Percentiles rank a stretch among this genome's conserved stretches.
Evolutionary conservation across 1,140 invertebrate species (phyloP).

Genomic region (Megalopta genalis): DNA sequence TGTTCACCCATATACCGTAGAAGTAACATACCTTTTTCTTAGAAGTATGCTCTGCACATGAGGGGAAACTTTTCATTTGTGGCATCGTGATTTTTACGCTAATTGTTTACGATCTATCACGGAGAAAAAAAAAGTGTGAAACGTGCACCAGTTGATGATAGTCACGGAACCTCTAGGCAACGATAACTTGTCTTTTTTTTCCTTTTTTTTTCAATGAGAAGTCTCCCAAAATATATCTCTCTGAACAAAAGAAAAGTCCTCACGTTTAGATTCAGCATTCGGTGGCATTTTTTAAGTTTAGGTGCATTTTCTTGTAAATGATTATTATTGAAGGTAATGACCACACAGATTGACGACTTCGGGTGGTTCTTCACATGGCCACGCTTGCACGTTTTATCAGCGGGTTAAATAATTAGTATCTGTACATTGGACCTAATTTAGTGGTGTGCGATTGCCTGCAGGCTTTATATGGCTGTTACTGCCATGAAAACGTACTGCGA

Average conservation of each 20-base stretch:
- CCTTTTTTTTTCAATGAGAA: conserved; percentile 45
- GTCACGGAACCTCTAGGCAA: conserved; percentile 13
- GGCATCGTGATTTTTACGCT: conserved; percentile 5
- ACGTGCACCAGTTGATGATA: conserved; percentile 6
- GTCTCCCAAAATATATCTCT: conserved; percentile 48
- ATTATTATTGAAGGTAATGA: conserved; percentile 54
- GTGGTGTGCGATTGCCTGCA: conserved; percentile 75
- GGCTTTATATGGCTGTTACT: conserved; percentile 59
- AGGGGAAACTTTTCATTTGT: conserved; percentile 59
- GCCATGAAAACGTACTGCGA: conserved; percentile 52
- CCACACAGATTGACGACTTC: conserved; percentile 54
- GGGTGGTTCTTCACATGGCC: conserved; percentile 46
- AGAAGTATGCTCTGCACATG: conserved; percentile 56
- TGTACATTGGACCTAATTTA: conserved; percentile 66
- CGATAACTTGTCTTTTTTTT: neutral
- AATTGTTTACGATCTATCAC: neutral
- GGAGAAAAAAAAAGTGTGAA: neutral
- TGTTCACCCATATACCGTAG: conserved; percentile 36
- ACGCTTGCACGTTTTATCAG: conserved; percentile 63
- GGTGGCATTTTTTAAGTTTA: conserved; percentile 57
- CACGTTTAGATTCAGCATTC: conserved; percentile 54
- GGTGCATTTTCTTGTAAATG: conserved; percentile 54
- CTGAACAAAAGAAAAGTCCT: conserved; percentile 39
- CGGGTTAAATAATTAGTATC: conserved; percentile 63
- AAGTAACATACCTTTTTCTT: conserved; percentile 55